Conservation (phyloP, 2,113 vertebrate species). For the Pterocles burchelli region DNA sequence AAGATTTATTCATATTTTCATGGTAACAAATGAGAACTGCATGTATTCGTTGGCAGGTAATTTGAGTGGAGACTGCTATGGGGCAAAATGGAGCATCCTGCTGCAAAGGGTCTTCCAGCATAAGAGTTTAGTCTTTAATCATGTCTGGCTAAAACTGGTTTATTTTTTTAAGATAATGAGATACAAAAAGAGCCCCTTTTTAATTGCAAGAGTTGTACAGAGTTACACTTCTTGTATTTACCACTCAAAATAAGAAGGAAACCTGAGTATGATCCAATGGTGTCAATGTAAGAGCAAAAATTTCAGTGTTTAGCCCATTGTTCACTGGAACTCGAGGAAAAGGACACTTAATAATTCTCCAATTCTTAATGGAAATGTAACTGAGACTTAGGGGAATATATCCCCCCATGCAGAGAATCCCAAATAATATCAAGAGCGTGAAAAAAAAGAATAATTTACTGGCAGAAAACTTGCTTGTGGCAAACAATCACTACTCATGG, state of each 20-base stretch:
- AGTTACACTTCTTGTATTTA: background rate
- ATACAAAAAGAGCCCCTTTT: background rate
- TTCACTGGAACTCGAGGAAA: background rate
- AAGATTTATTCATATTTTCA: slow-evolving; percentile 19
- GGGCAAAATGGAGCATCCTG: background rate
- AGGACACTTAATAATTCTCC: background rate
- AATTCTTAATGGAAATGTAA: background rate
- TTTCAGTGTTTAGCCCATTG: background rate
- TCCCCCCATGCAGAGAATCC: background rate
- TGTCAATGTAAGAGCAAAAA: background rate
- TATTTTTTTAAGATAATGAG: background rate
- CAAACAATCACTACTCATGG: background rate
- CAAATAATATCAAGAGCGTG: background rate
- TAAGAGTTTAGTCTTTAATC: background rate
- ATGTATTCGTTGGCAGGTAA: background rate
- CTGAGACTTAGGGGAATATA: background rate
- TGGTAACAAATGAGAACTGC: background rate
- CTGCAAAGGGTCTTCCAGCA: background rate
- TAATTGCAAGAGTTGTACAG: background rate
- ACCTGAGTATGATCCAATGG: background rate
- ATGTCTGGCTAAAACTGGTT: background rate
- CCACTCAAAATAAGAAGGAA: background rate
- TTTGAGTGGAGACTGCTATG: background rate
- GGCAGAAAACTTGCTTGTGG: background rate
- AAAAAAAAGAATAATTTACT: background rate